phyloP scores from a whole-genome alignment of 2,113 vertebrate species.

The Brevimyrus niger region DNA sequence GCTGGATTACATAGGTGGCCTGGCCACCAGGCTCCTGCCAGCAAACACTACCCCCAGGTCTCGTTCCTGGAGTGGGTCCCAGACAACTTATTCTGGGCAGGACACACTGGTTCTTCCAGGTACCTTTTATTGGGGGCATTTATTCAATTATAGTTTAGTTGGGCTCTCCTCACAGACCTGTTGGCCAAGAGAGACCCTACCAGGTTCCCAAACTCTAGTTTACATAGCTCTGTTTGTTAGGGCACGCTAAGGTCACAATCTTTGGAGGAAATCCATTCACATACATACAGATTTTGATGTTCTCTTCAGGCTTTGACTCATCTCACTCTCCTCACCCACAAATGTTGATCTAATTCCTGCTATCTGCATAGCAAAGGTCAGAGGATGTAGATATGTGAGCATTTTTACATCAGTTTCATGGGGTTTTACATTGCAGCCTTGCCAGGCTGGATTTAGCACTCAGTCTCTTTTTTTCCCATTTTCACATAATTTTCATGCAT shows the following conservation, averaged over 20 bases:
- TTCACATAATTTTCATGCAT: background rate
- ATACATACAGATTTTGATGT: background rate
- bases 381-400: background rate
- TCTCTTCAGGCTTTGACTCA: background rate
- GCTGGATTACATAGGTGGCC: background rate
- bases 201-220: background rate
- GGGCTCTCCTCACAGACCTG: background rate
- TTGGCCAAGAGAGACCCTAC: background rate
- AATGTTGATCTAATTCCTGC: background rate
- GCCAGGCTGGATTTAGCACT: background rate
- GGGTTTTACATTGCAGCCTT: background rate
- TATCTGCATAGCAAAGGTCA: background rate
- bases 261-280: background rate
- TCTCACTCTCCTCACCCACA: background rate
- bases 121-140: background rate
- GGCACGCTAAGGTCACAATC: background rate
- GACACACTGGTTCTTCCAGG: background rate
- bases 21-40: background rate
- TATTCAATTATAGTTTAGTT: background rate
- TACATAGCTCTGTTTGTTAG: background rate
- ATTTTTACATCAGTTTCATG: background rate
- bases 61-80: background rate
- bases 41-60: background rate
- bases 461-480: background rate
- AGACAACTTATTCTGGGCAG: background rate